Evolutionary conservation across 2,888 invertebrate genomes (phyloP).

Genomic region (Osmoderma eremita): DNA sequence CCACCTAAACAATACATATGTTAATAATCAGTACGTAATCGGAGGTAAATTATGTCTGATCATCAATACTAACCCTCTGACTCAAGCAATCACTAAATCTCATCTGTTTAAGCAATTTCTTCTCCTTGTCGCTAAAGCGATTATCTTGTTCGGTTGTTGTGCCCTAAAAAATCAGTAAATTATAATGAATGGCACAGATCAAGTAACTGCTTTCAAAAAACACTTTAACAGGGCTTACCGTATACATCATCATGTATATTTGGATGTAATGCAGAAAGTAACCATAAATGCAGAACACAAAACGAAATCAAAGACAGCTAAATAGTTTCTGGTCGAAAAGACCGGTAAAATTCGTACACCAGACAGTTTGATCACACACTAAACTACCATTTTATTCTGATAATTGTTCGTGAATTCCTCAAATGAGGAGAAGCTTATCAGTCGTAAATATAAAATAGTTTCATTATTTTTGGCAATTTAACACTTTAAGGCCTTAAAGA

Average conservation of each 20-base stretch:
- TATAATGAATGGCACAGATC: not conserved
- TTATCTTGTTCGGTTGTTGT: conserved; percentile 99
- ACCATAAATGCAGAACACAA: conserved; percentile 38
- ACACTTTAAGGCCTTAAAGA: conserved; percentile 36
- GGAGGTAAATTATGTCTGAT: not conserved
- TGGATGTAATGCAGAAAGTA: conserved; percentile 29
- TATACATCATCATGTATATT: conserved; percentile 58
- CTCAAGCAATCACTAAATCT: conserved; percentile 95
- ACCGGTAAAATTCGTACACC: conserved; percentile 40
- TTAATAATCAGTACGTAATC: conserved; percentile 26
- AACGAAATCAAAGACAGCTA: conserved; percentile 32
- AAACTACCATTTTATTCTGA: conserved; percentile 30
- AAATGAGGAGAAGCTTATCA: conserved; percentile 2
- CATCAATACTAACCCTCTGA: conserved; percentile 76
- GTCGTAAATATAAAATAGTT: conserved; percentile 28
- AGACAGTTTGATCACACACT: conserved; percentile 31
- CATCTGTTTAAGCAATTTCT: conserved; percentile 98
- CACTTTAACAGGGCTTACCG: conserved; percentile 52
- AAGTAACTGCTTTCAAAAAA: conserved; percentile 13
- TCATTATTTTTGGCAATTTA: conserved; percentile 36
- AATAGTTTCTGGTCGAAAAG: conserved; percentile 31
- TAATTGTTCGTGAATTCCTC: conserved; percentile 29
- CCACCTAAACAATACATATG: conserved; percentile 72
- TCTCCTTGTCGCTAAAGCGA: conserved; percentile 99
- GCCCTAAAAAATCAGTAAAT: conserved; percentile 73